Evolutionary conservation across 2,888 invertebrate genomes (phyloP), one percentile per base, ranked within the genome.

Genomic region (Nomada ferruginata): DNA sequence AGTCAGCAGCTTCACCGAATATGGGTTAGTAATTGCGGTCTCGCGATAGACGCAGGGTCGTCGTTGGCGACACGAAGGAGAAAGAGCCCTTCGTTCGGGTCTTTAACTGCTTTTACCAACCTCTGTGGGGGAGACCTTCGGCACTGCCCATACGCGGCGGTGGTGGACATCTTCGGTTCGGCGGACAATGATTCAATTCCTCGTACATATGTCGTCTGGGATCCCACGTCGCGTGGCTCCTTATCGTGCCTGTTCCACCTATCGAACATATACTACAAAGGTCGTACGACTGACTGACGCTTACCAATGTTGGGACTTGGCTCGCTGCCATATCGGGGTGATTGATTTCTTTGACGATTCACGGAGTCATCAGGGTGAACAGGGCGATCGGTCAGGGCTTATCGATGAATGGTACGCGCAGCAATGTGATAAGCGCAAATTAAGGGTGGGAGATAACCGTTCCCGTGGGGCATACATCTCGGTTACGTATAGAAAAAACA

Each of bases 171-270:
- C 94, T 93, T 88, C 94, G 93, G 90, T 92, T 94, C 70, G 94
- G 94, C 75, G 93, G 92, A 87, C 93, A 94, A 90, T 97, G 96
- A 92, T 96, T 96, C 94, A 98, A 96, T 94, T 98, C 97, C 95
- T 98, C 98, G 94, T 98, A 98, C 95, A 97, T 97, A 93, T 98
- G 97, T 77, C 97, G 97, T 79, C 97, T 95, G 88, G 98, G 98
- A 95, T 98, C 97, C 98, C 98, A 98, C 93, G 98, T 98, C 74
- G 97, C 96, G 94, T 96, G 96, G 94, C 94, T 94, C 89, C 94
- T 94, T 92, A 94, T 93, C 85, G 94, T 94, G 88, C 94, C 94
- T 91, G 94, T 92, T 88, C 94, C 93, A 94, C 94, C 94, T 94
- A 93, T 87, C 82, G 82, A 88, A 92, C 87, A 92, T 87, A 91